These are phyloP conservation scores for Thinocorus orbignyianus DNA, from an alignment of 2,113 vertebrate genomes.

Conservation along the genomic window DNA sequence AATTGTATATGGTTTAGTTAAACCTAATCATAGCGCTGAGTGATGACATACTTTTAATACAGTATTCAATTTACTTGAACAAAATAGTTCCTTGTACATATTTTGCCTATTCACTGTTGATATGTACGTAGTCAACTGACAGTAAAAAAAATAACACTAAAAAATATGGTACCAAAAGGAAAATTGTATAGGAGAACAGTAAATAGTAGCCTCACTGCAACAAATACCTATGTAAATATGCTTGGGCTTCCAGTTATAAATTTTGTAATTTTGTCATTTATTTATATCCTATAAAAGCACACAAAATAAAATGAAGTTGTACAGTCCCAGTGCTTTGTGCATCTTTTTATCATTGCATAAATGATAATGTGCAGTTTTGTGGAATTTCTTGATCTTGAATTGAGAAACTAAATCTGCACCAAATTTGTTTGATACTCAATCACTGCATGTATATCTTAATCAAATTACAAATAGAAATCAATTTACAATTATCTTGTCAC, in stretches of 20 bases:
- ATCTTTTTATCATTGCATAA: conserved; percentile 23
- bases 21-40: conserved; percentile 86
- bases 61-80: conserved; percentile 94
- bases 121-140: conserved; percentile 89
- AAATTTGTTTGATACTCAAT: not conserved
- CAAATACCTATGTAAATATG: conserved; percentile 92
- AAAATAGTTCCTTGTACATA: conserved; percentile 91
- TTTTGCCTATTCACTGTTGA: conserved; percentile 98
- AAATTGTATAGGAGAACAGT: conserved; percentile 82
- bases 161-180: conserved; percentile 88
- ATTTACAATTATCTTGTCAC: not conserved
- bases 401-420: not conserved
- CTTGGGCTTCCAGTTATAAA: conserved; percentile 98
- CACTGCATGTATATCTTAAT: not conserved
- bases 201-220: conserved; percentile 86
- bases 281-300: conserved; percentile 99
- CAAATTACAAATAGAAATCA: not conserved
- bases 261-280: conserved; percentile 99
- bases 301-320: conserved; percentile 96
- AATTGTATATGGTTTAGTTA: conserved; percentile 84
- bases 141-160: conserved; percentile 80
- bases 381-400: not conserved
- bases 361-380: accelerated
- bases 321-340: conserved; percentile 76
- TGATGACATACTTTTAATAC: conserved; percentile 93